Evolutionary conservation across 2,797 vertebrate genomes (phyloP).

Genomic region (Dipus sagitta): DNA sequence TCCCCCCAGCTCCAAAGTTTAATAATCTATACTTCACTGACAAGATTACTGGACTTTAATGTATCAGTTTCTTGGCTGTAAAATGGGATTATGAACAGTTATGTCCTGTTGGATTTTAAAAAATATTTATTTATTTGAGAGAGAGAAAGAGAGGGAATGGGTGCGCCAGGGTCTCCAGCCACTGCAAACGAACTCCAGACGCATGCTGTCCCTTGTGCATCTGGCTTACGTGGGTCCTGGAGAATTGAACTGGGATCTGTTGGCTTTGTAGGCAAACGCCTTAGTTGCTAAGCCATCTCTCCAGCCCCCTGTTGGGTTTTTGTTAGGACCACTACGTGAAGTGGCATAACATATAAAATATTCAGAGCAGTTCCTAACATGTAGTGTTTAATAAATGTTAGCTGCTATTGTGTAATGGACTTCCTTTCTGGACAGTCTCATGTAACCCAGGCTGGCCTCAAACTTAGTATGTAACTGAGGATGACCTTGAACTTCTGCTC

Average conservation of each 20-base stretch:
- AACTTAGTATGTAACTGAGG: neutral
- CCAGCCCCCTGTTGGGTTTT: neutral
- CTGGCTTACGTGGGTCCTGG: too few species aligned
- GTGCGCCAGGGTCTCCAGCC: too few species aligned
- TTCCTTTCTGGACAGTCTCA: neutral
- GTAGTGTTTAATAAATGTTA: slow-evolving; percentile 21
- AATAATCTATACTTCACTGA: neutral
- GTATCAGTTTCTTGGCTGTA: neutral
- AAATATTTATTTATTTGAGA: too few species aligned
- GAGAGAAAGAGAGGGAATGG: too few species aligned
- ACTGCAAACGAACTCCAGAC: too few species aligned
- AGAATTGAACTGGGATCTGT: too few species aligned
- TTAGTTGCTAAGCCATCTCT: too few species aligned
- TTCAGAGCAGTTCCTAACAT: neutral
- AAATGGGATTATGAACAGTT: slow-evolving; percentile 3
- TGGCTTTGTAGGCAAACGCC: too few species aligned
- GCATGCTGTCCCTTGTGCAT: too few species aligned
- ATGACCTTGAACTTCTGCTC: neutral
- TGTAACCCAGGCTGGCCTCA: neutral
- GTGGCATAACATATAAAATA: neutral
- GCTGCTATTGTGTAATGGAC: neutral
- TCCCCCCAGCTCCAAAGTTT: too few species aligned
- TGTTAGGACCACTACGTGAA: neutral
- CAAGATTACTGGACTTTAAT: neutral
- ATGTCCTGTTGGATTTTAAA: neutral